Base-by-base conservation (phyloP, 2,113 vertebrate genomes). In the Ginglymostoma cirratum region DNA sequence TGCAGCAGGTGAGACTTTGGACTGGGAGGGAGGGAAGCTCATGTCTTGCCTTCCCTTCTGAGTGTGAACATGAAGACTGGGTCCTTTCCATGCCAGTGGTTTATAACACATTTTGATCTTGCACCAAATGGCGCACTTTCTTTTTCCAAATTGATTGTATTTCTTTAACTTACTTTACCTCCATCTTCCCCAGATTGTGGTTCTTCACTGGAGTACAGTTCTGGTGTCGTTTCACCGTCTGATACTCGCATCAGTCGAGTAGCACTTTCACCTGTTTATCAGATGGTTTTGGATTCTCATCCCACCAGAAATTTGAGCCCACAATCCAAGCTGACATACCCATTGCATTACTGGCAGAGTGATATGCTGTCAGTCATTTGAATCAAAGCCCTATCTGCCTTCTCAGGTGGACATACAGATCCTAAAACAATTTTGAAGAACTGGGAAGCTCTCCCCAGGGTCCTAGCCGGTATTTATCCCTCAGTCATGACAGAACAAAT, bases 1-100 rank as follows among this genome's bases (percentile, higher is more conserved):
- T 0, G 99, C 99, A 0, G 99, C 99, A 98, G 99, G 99, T 99
- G 96, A 96, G 38, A 61, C 61, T 78, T 10, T 0, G 0, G 61
- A 92, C 5, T 23, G 61, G 23, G 27, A 30, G 72, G 72, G n/a
- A 76, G 30, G 17, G 34, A 38, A 83, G 17, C 17, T 42, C n/a
- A 83, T 42, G 34, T 90, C 2, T 89, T 89, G 24, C 12, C 24
- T 48, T 19, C 80, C 0, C 87, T 19, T 34, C 87, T 90, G 61
- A 19, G 30, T 23, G 17, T 38, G 67, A 93, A 66, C 42, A 48
- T 45, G 67, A 38, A 93, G 38, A 83, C 80, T 45, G 80, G 17
- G 17, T 42, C 38, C 80, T 21, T 38, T 42, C 17, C 15, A 15
- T 42, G n/a, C 15, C 80, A 45, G 38, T 83, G 17, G 42, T 83